phyloP scores from a whole-genome alignment of 2,797 vertebrate species.

The Melanotaenia parkinsoni region DNA sequence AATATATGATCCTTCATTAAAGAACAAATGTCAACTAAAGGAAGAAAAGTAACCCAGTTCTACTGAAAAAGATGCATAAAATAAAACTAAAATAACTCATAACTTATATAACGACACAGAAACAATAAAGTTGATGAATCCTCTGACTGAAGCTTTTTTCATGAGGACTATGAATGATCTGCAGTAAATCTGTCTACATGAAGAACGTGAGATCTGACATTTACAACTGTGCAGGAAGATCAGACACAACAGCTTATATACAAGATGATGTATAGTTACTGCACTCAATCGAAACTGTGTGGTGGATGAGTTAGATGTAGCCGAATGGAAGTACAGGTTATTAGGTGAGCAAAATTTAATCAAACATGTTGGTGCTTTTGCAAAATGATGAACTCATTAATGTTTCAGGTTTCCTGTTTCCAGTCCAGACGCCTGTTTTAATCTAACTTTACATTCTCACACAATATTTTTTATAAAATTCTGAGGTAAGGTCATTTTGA shows the following conservation, averaged over 20 bases:
- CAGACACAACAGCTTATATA: background rate
- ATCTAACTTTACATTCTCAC: background rate
- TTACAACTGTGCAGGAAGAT: background rate
- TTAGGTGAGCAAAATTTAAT: no score
- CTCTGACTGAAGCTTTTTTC: background rate
- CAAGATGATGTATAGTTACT: background rate
- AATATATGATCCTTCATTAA: no score
- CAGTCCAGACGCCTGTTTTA: background rate
- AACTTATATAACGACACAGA: no score
- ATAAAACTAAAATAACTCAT: no score
- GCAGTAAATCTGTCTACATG: background rate
- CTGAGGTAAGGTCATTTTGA: background rate
- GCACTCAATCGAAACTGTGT: no score
- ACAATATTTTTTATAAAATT: background rate
- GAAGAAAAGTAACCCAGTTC: no score
- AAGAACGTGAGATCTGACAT: background rate
- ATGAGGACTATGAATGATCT: background rate
- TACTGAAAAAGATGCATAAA: no score
- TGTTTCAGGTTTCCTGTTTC: background rate
- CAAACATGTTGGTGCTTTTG: no score
- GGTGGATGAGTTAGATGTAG: no score
- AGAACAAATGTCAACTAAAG: no score
- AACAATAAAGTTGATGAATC: no score
- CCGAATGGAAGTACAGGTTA: no score
- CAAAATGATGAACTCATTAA: background rate